Evolutionary conservation across 2,113 vertebrate genomes (phyloP).

Genomic region (Brachionichthys hirsutus): DNA sequence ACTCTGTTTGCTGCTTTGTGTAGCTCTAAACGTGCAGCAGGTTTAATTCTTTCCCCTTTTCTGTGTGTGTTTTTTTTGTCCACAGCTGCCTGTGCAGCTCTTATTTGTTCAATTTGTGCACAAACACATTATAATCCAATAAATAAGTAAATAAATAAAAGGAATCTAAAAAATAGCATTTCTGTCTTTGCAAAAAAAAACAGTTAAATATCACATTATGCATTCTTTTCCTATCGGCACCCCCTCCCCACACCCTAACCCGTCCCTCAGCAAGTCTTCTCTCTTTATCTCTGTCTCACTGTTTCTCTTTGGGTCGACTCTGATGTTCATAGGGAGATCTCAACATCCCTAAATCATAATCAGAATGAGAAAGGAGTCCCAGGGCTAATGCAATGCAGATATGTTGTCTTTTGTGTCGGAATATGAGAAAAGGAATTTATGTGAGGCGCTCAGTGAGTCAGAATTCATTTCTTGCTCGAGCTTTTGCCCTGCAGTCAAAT

Average conservation of each 20-base stretch:
- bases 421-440: slow-evolving; percentile 79
- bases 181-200: slow-evolving; percentile 20
- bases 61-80: too few species aligned
- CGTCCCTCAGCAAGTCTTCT: slow-evolving; percentile 41
- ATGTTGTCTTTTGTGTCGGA: slow-evolving; percentile 76
- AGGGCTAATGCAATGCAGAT: slow-evolving; percentile 65
- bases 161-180: background rate
- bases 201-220: slow-evolving; percentile 26
- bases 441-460: slow-evolving; percentile 72
- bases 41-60: too few species aligned
- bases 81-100: too few species aligned
- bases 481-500: slow-evolving; percentile 80
- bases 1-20: too few species aligned
- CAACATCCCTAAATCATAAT: slow-evolving; percentile 70
- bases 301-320: slow-evolving; percentile 47
- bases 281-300: slow-evolving; percentile 56
- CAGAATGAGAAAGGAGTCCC: slow-evolving; percentile 71
- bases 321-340: slow-evolving; percentile 62
- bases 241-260: slow-evolving; percentile 27
- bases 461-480: slow-evolving; percentile 77
- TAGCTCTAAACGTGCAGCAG: too few species aligned
- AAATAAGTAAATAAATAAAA: background rate
- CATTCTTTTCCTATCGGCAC: slow-evolving; percentile 5
- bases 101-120: too few species aligned
- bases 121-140: too few species aligned